phyloP scores from a whole-genome alignment of 2,797 vertebrate species.

The Gobionotothen gibberifrons region DNA sequence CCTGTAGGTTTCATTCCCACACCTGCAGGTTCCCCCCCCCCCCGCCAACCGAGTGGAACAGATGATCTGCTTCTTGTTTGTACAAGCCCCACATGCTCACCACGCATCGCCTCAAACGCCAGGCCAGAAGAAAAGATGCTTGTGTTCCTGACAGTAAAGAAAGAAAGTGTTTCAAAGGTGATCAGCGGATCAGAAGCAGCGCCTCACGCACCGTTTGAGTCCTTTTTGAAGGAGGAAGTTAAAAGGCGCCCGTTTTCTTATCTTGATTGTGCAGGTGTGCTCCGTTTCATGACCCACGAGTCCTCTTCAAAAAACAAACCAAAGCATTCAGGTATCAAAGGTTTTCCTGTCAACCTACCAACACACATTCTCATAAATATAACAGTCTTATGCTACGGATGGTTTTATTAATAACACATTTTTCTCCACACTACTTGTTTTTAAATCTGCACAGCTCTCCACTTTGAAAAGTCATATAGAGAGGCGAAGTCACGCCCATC shows the following conservation, averaged over 20 bases:
- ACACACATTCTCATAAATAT: rapidly evolving
- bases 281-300: background rate
- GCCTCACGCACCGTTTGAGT: conserved; percentile 11
- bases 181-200: background rate
- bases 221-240: background rate
- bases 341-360: background rate
- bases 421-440: too few species aligned
- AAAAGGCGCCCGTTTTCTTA: background rate
- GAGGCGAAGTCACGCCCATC: too few species aligned
- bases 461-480: too few species aligned
- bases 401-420: background rate
- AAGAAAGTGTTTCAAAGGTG: background rate
- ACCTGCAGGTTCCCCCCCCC: conserved; percentile 23
- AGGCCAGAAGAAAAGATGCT: background rate
- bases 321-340: too few species aligned
- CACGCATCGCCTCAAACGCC: background rate
- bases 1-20: background rate
- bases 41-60: conserved; percentile 30
- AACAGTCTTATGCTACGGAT: background rate
- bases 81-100: conserved; percentile 37
- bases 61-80: conserved; percentile 45
- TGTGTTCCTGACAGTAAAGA: background rate
- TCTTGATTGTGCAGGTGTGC: conserved; percentile 27
- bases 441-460: too few species aligned
- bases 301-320: too few species aligned